phyloP scores from a whole-genome alignment of 2,888 invertebrate genomes.

The Eristalinus aeneus region DNA sequence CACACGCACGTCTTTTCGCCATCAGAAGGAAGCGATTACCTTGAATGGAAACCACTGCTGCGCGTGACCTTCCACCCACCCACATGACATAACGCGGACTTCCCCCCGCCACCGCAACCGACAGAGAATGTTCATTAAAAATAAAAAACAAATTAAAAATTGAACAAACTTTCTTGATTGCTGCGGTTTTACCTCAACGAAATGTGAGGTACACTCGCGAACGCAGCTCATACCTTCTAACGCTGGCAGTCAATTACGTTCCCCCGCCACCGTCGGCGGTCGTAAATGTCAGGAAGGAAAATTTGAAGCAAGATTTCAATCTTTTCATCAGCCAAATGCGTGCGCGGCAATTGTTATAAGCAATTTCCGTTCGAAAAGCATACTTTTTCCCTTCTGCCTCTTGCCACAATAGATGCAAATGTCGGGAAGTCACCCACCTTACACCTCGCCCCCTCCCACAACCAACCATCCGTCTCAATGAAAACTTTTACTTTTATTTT shows the following conservation, averaged over 20 bases:
- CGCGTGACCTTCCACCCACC: not conserved
- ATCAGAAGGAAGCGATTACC: not conserved
- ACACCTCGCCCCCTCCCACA: not conserved
- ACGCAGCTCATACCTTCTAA: not conserved
- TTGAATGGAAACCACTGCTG: not conserved
- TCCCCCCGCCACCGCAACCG: not conserved
- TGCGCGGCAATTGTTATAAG: constrained; percentile 64
- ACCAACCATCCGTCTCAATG: not conserved
- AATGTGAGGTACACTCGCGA: not conserved
- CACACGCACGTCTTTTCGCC: not conserved
- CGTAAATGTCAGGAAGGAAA: constrained; percentile 39
- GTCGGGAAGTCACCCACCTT: not conserved
- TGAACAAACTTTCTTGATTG: constrained; percentile 34
- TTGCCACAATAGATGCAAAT: constrained; percentile 55
- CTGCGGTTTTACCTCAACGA: constrained; percentile 29
- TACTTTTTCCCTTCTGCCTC: not conserved
- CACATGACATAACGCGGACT: not conserved
- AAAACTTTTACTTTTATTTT: constrained; percentile 63
- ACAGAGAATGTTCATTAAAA: constrained; percentile 12
- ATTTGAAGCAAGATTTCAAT: constrained; percentile 51
- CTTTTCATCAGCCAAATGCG: constrained; percentile 59
- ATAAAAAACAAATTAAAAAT: not conserved
- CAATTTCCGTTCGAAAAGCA: constrained; percentile 63
- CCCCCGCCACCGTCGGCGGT: not conserved
- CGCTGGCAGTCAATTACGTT: constrained; percentile 46